A percentile compares a stretch with the other conserved stretches of the same genome.
phyloP scores from a whole-genome alignment of 2,797 vertebrate species.

The Neosilurus hyrtlii region DNA sequence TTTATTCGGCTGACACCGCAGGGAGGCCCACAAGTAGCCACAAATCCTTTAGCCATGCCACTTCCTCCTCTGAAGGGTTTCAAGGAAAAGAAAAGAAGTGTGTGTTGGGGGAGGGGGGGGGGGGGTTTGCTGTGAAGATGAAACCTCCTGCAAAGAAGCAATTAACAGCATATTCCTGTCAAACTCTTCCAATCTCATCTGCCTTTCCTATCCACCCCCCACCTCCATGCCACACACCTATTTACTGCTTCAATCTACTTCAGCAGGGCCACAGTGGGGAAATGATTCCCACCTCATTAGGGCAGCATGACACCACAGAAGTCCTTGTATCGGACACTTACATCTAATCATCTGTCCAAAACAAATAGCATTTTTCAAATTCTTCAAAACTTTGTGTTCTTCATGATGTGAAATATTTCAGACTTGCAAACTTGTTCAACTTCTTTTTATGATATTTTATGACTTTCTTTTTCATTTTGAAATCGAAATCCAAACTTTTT shows the following conservation, averaged over 20 bases:
- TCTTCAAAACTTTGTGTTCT: not conserved
- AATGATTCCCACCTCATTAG: slow-evolving; percentile 51
- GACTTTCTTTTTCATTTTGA: too few relatives aligned
- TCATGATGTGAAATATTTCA: not conserved
- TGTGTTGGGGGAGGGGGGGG: too few relatives aligned
- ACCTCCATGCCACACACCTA: not conserved
- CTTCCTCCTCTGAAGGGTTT: slow-evolving; percentile 51
- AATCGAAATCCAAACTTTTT: not conserved
- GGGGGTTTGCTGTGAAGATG: slow-evolving; percentile 74
- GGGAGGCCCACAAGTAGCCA: slow-evolving; percentile 69
- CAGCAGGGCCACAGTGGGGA: slow-evolving; percentile 52
- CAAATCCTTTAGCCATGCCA: slow-evolving; percentile 67
- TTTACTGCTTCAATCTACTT: slow-evolving; percentile 47
- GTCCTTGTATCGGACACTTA: slow-evolving; percentile 30
- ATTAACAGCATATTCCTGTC: slow-evolving; percentile 77
- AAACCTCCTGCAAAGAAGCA: slow-evolving; percentile 76
- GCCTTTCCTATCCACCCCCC: not conserved
- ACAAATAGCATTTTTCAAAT: not conserved
- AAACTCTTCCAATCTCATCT: slow-evolving; percentile 63
- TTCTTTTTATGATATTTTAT: too few relatives aligned
- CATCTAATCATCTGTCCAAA: slow-evolving; percentile 28
- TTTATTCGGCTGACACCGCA: slow-evolving; percentile 76
- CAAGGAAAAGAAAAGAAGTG: slow-evolving; percentile 54
- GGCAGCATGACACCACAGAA: slow-evolving; percentile 29
- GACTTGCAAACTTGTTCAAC: not conserved